A percentile compares a stretch with the other conserved stretches of the same genome.
phyloP scores from a whole-genome alignment of 2,888 invertebrate species.

The Drosophila gaucha region DNA sequence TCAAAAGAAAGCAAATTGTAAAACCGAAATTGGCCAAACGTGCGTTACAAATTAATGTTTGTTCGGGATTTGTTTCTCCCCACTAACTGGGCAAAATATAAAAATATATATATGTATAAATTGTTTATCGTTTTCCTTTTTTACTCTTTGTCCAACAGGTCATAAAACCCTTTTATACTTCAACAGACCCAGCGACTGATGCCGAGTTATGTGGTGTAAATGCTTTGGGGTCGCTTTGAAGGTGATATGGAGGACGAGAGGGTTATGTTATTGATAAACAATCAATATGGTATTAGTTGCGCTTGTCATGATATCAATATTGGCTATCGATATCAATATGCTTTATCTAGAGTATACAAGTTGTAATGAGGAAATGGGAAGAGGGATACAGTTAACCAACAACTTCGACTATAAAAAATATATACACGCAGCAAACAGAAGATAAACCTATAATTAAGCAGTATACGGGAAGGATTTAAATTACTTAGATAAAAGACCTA shows the following conservation, averaged over 20 bases:
- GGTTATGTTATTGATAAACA: conserved; percentile 65
- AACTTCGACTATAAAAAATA: background rate
- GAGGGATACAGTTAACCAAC: background rate
- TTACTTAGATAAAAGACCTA: too few relatives aligned
- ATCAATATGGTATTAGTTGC: conserved; percentile 76
- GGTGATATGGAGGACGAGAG: conserved; percentile 21
- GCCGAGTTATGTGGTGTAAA: conserved; percentile 77
- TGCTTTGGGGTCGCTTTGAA: conserved; percentile 36
- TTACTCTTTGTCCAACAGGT: conserved; percentile 64
- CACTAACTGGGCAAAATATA: conserved; percentile 36
- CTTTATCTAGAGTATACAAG: conserved; percentile 7
- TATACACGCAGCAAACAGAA: too few relatives aligned
- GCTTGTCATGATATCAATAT: conserved; percentile 71
- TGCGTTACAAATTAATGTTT: conserved; percentile 82
- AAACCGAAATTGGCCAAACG: conserved; percentile 78
- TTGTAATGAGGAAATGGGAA: background rate
- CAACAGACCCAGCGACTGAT: conserved; percentile 64
- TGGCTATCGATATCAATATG: conserved; percentile 62
- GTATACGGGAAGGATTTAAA: too few relatives aligned
- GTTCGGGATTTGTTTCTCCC: conserved; percentile 72
- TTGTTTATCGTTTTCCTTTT: conserved; percentile 27
- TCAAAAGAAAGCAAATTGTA: conserved; percentile 70
- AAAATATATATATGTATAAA: conserved; percentile 21
- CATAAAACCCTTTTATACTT: conserved; percentile 81
- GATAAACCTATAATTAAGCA: too few relatives aligned